Conservation (phyloP, 1,140 invertebrate genomes). For the Mylabris phalerata region DNA sequence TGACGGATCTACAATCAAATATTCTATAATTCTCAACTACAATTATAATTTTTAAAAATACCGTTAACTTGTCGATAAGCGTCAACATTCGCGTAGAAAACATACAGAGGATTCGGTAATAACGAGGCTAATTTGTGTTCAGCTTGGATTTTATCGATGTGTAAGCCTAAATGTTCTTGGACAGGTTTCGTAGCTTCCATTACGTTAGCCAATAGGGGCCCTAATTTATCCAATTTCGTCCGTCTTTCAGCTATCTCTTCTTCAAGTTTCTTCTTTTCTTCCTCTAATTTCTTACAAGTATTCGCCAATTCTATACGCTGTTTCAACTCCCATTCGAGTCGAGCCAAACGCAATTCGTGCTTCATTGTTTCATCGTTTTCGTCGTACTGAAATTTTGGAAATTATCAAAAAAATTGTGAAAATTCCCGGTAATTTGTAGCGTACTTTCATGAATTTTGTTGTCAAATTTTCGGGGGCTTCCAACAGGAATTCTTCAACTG, state of each 20-base stretch:
- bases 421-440: neutral
- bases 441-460: slow-evolving; percentile 31
- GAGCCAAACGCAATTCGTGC: slow-evolving; percentile 77
- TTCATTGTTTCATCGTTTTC: slow-evolving; percentile 30
- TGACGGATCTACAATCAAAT: slow-evolving; percentile 21
- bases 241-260: slow-evolving; percentile 72
- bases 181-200: slow-evolving; percentile 80
- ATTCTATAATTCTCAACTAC: slow-evolving; percentile 5
- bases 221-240: slow-evolving; percentile 71
- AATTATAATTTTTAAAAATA: slow-evolving; percentile 13
- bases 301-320: slow-evolving; percentile 77
- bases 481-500: slow-evolving; percentile 77
- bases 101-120: slow-evolving; percentile 76
- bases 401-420: neutral
- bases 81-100: slow-evolving; percentile 77
- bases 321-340: slow-evolving; percentile 87
- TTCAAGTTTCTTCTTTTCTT: slow-evolving; percentile 60
- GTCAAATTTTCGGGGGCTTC: slow-evolving; percentile 61
- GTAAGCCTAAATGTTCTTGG: slow-evolving; percentile 79
- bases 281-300: slow-evolving; percentile 67
- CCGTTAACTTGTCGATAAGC: slow-evolving; percentile 74
- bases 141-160: slow-evolving; percentile 68
- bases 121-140: slow-evolving; percentile 68
- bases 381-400: slow-evolving; percentile 17
- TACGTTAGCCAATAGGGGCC: slow-evolving; percentile 68